These are phyloP conservation scores for Drosophila mettleri DNA, from an alignment of 2,888 invertebrate species.

Conservation along the genomic window DNA sequence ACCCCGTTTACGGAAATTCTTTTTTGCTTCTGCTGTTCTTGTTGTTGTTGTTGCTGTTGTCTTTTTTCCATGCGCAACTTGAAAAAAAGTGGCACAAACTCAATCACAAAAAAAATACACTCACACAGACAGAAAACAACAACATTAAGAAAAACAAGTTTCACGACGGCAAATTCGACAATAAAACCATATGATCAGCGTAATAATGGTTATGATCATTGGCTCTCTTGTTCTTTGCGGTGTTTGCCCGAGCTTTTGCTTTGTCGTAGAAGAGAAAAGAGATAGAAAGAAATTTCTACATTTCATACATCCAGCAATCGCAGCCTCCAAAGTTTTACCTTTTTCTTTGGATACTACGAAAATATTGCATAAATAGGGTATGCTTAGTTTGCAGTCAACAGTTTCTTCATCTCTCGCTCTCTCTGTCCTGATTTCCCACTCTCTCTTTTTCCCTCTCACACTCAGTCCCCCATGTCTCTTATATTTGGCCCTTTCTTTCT, in stretches of 20 bases:
- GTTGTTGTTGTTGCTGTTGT: slow-evolving; percentile 12
- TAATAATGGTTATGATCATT: slow-evolving; percentile 78
- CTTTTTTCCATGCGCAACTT: slow-evolving; percentile 45
- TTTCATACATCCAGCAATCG: slow-evolving; percentile 27
- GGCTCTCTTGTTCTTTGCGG: slow-evolving; percentile 36
- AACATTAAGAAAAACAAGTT: slow-evolving; percentile 68
- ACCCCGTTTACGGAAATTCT: slow-evolving; percentile 75
- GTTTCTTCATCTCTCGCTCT: not conserved
- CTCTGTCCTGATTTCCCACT: not conserved
- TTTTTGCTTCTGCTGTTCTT: slow-evolving; percentile 31
- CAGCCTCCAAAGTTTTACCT: slow-evolving; percentile 48
- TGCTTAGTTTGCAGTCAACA: not conserved
- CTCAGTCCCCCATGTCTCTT: not conserved
- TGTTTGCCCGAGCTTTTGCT: slow-evolving; percentile 22
- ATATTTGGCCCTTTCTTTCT: not conserved
- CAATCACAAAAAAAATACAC: slow-evolving; percentile 54
- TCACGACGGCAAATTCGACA: slow-evolving; percentile 70
- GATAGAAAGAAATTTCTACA: slow-evolving; percentile 47
- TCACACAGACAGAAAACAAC: slow-evolving; percentile 25
- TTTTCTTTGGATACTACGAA: slow-evolving; percentile 36
- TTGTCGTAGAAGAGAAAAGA: not conserved
- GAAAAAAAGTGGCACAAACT: slow-evolving; percentile 74
- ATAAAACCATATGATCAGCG: slow-evolving; percentile 77
- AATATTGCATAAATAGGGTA: not conserved
- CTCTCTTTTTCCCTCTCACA: not conserved